Percentiles rank a stretch among this genome's conserved stretches.
Evolutionary conservation across 2,113 vertebrate genomes (phyloP).

Genomic region (Carassius auratus): DNA sequence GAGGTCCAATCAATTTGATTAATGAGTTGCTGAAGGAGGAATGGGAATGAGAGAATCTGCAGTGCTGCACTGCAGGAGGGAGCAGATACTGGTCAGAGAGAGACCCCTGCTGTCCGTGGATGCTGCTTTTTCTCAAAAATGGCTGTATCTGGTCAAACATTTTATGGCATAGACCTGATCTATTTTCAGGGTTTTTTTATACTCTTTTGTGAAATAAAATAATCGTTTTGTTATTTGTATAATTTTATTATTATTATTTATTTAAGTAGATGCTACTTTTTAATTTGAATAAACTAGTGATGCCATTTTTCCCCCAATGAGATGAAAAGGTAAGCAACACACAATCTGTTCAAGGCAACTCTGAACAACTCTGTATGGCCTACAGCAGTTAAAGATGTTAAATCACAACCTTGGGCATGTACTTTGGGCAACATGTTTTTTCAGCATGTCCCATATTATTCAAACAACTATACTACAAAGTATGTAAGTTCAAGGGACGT

Average conservation of each 20-base stretch:
- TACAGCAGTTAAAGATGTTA: background rate
- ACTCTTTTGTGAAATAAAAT: background rate
- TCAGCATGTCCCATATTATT: too few species aligned
- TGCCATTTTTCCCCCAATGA: too few species aligned
- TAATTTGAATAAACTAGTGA: too few species aligned
- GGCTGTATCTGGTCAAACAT: background rate
- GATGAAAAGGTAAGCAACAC: background rate
- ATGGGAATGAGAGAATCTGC: constrained; percentile 44
- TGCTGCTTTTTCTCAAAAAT: background rate
- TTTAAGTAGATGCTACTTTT: too few species aligned
- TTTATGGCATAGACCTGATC: background rate
- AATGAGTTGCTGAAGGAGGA: constrained; percentile 50
- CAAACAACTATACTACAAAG: background rate
- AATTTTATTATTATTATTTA: background rate
- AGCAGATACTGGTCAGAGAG: constrained; percentile 37
- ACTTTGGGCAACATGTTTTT: background rate
- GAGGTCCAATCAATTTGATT: constrained; percentile 60
- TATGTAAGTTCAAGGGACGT: background rate
- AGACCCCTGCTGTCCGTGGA: constrained; percentile 55
- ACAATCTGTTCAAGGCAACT: background rate
- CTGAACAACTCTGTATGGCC: background rate
- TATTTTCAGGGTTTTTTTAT: background rate
- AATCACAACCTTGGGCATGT: too few species aligned
- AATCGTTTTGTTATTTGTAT: background rate
- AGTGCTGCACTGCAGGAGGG: constrained; percentile 58